Evolutionary conservation across 2,113 vertebrate species (phyloP).

Genomic region (Apteryx owenii): DNA sequence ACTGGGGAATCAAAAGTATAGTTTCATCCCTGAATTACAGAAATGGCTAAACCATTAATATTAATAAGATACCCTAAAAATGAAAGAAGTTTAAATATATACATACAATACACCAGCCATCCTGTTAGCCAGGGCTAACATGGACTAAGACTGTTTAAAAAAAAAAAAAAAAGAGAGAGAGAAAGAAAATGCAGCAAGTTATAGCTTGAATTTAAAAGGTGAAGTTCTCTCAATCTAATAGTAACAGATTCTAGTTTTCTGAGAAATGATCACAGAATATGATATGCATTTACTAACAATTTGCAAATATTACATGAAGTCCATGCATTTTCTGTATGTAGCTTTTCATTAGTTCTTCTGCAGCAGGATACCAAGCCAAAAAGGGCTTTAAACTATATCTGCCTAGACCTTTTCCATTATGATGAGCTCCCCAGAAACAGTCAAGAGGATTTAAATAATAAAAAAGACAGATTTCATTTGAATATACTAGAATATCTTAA

Average conservation of each 20-base stretch:
- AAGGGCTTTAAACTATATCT: background rate
- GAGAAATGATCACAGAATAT: background rate
- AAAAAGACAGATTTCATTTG: background rate
- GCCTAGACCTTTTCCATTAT: background rate
- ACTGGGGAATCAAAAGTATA: background rate
- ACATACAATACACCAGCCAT: background rate
- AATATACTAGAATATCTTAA: background rate
- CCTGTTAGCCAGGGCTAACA: background rate
- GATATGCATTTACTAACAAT: background rate
- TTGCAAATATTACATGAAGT: background rate
- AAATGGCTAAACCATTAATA: background rate
- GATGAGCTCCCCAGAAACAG: background rate
- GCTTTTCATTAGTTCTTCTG: background rate
- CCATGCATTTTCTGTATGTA: background rate
- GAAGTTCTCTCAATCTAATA: background rate
- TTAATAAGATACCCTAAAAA: background rate
- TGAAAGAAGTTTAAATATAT: background rate
- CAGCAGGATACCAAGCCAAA: background rate
- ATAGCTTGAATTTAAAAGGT: background rate
- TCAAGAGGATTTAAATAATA: background rate
- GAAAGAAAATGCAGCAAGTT: background rate
- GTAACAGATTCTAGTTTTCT: background rate
- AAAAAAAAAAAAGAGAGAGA: background rate
- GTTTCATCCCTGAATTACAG: background rate
- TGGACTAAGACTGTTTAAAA: background rate